Conservation (phyloP, 2,888 invertebrate species). For the Xestia sexstrigata region DNA sequence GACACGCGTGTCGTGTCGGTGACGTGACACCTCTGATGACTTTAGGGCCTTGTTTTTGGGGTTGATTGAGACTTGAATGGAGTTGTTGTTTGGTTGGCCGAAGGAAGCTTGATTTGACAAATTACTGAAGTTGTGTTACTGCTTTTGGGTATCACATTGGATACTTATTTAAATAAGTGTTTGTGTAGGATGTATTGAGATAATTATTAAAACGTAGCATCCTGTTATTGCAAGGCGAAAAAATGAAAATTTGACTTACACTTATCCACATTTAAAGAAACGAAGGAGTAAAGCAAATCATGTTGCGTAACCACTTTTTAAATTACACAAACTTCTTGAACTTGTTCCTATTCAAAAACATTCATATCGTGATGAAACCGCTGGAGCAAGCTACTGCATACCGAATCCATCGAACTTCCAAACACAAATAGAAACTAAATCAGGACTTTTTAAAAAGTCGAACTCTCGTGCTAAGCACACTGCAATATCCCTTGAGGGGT, state of each 20-base stretch:
- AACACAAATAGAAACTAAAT: conserved; percentile 65
- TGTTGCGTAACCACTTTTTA: not conserved
- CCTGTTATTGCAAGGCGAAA: not conserved
- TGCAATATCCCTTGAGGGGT: conserved; percentile 77
- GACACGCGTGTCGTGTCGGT: conserved; percentile 19
- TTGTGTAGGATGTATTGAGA: not conserved
- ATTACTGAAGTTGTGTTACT: not conserved
- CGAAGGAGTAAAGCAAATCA: not conserved
- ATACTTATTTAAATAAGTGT: no score
- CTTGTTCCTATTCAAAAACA: conserved; percentile 3
- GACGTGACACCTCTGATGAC: conserved; percentile 18
- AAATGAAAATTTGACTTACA: not conserved
- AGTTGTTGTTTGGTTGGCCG: not conserved
- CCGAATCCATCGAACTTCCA: conserved; percentile 36
- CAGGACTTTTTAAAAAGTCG: conserved; percentile 63
- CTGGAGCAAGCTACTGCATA: conserved; percentile 21
- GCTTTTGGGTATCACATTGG: no score
- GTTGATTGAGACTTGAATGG: not conserved
- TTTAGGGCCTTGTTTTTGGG: conserved; percentile 5
- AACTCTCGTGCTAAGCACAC: conserved; percentile 66
- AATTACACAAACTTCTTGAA: not conserved
- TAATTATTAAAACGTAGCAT: not conserved
- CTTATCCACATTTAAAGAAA: not conserved
- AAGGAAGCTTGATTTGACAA: not conserved
- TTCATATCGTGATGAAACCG: conserved; percentile 8